A percentile compares a stretch with the other conserved stretches of the same genome.
phyloP scores from a whole-genome alignment of 2,113 vertebrate genomes.

The Corydoras maculifer region DNA sequence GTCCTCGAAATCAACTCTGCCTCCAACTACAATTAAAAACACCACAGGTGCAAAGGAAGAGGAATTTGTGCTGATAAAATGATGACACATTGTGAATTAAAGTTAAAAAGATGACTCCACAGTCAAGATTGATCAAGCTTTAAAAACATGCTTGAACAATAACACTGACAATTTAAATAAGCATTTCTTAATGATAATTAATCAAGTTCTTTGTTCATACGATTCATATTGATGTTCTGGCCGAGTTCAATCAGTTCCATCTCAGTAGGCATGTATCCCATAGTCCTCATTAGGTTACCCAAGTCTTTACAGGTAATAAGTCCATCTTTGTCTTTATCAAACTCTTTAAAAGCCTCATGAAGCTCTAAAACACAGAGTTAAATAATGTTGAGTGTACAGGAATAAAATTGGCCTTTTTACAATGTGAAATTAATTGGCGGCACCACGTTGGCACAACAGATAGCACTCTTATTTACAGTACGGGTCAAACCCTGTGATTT shows the following conservation, averaged over 20 bases:
- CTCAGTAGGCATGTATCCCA: slow-evolving; percentile 98
- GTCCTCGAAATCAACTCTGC: slow-evolving; percentile 65
- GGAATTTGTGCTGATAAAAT: background rate
- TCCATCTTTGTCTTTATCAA: slow-evolving; percentile 92
- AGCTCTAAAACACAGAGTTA: slow-evolving; percentile 65
- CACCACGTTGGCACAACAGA: too few species aligned
- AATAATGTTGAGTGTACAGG: too few species aligned
- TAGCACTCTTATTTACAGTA: too few species aligned
- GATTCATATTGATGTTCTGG: slow-evolving; percentile 96
- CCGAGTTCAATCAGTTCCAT: slow-evolving; percentile 94
- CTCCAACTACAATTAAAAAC: slow-evolving; percentile 54
- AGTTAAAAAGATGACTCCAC: background rate
- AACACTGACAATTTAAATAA: background rate
- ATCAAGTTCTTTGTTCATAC: slow-evolving; percentile 63
- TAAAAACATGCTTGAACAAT: background rate
- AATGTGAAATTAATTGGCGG: too few species aligned
- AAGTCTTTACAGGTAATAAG: slow-evolving; percentile 91
- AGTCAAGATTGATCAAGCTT: background rate
- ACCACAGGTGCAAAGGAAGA: too few species aligned
- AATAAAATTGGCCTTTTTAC: too few species aligned
- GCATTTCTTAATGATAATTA: background rate
- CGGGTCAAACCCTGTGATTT: too few species aligned
- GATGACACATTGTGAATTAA: background rate
- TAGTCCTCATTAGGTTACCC: slow-evolving; percentile 95
- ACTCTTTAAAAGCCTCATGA: slow-evolving; percentile 86